Evolutionary conservation across 2,113 vertebrate genomes (phyloP), one percentile per base, ranked within the genome.

Genomic region (Ceratotherium simum): DNA sequence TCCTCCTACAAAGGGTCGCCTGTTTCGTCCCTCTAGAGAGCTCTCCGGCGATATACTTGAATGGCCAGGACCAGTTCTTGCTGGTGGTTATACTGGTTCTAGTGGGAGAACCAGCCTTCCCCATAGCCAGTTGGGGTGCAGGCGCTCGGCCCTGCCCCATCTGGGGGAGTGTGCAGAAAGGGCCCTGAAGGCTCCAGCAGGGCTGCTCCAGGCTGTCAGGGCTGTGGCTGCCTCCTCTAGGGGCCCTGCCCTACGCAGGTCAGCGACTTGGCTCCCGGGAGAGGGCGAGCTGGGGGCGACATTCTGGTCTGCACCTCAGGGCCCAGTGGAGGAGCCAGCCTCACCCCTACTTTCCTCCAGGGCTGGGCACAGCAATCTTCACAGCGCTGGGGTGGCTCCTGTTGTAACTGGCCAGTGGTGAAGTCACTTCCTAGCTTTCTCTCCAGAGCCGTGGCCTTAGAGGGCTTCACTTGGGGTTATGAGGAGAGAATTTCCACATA

Each of bases 101-200:
- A 7, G 39, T 8, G 7, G 51, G 80, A 82, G 51, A 33, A 54
- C 9, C 31, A n/a, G 56, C 39, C 39, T 88, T 83, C 5, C 33
- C 33, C 48, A 27, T 36, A 75, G 87, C 51, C 12, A 9, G 33
- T 39, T 5, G 23, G 21, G 56, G 54, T 72, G 29, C n/a, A 80
- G 56, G 31, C 2, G 0, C 29, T 27, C 0, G 3, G 18, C 36
- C 27, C 42, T 2, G 8, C 6, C 6, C 4, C 10, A 6, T 64
- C 20, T 25, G 20, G 42, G 64, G 29, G 21, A 3, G 31, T 21
- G 21, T 21, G n/a, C 5, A 60, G 16, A 10, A 10, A 7, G 64
- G 29, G 14, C 0, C 0, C 36, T 0, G 0, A 54, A 64, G 33
- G 25, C 31, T 39, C 36, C 3, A 20, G 73, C 20, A 17, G 27